Evolutionary conservation across 2,888 invertebrate genomes (phyloP).

Genomic region (Tiphia femorata): DNA sequence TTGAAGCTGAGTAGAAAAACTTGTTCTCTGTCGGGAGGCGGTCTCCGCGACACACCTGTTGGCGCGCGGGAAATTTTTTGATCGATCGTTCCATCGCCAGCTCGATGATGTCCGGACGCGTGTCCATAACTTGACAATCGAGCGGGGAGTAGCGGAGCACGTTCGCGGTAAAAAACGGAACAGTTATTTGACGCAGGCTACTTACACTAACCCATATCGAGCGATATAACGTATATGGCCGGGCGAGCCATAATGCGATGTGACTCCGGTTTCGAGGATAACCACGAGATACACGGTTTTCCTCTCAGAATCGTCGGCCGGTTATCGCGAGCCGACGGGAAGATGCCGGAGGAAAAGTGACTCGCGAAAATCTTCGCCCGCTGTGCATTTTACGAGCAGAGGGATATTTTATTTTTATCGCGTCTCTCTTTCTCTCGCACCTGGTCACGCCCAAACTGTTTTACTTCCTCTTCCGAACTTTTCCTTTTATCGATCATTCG

Average conservation of each 20-base stretch:
- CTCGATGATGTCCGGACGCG: slow-evolving; percentile 34
- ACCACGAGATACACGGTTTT: slow-evolving; percentile 60
- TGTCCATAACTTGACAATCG: slow-evolving; percentile 27
- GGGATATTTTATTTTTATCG: not conserved
- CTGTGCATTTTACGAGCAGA: not conserved
- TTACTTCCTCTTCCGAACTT: not conserved
- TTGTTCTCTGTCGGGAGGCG: slow-evolving; percentile 57
- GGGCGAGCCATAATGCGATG: no score
- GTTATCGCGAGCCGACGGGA: slow-evolving; percentile 12
- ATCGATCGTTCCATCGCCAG: slow-evolving; percentile 56
- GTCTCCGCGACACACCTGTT: slow-evolving; percentile 57
- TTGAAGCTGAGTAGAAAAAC: slow-evolving; percentile 64
- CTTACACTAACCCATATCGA: no score
- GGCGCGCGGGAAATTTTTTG: slow-evolving; percentile 58
- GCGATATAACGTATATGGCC: no score
- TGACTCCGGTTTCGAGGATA: slow-evolving; percentile 41
- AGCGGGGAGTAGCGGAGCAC: not conserved
- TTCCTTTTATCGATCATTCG: not conserved
- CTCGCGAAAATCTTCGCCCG: no score
- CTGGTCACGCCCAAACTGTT: not conserved
- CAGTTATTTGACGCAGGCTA: not conserved
- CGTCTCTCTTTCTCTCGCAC: not conserved
- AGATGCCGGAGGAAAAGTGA: no score
- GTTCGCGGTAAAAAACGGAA: not conserved
- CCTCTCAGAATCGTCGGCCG: slow-evolving; percentile 60